These are phyloP conservation scores for Noctua comes DNA, from an alignment of 2,888 invertebrate species.

Conservation along the genomic window DNA sequence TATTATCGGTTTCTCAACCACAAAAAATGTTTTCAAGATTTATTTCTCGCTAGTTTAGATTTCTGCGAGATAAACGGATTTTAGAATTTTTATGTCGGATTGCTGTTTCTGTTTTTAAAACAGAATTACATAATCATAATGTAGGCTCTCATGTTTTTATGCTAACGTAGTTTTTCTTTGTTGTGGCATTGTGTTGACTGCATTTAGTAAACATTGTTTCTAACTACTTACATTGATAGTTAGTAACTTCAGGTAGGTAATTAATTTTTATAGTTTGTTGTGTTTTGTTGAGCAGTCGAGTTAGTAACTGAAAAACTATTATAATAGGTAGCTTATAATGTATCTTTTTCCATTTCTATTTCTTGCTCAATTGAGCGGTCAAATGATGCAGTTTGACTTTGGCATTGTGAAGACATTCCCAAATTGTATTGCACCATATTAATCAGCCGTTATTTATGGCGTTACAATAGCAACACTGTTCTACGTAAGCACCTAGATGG, in stretches of 20 bases:
- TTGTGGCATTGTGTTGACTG: slow-evolving; percentile 47
- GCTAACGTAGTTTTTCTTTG: slow-evolving; percentile 27
- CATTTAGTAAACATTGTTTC: slow-evolving; percentile 41
- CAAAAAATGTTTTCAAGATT: slow-evolving; percentile 71
- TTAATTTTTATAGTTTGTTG: slow-evolving; percentile 10
- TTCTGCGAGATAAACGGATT: slow-evolving; percentile 53
- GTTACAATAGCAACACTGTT: slow-evolving; percentile 22
- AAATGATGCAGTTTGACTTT: slow-evolving; percentile 29
- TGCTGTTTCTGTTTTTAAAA: slow-evolving; percentile 40
- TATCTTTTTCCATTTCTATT: background rate
- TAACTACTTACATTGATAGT: slow-evolving; percentile 24
- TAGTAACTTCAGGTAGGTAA: slow-evolving; percentile 11
- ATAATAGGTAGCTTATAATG: background rate
- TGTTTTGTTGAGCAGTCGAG: background rate
- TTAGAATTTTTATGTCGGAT: slow-evolving; percentile 34
- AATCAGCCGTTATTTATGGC: slow-evolving; percentile 29
- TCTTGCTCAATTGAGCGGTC: slow-evolving; percentile 5
- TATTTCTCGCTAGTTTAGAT: slow-evolving; percentile 58
- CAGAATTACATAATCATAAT: slow-evolving; percentile 36
- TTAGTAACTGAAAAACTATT: background rate
- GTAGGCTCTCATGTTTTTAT: slow-evolving; percentile 28
- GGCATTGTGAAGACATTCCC: slow-evolving; percentile 29
- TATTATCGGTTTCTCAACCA: slow-evolving; percentile 66
- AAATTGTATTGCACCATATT: slow-evolving; percentile 41
- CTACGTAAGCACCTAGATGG: slow-evolving; percentile 6